Evolutionary conservation across 2,797 vertebrate species (phyloP), one percentile per base, ranked within the genome.

Genomic region (Sylvia borin): DNA sequence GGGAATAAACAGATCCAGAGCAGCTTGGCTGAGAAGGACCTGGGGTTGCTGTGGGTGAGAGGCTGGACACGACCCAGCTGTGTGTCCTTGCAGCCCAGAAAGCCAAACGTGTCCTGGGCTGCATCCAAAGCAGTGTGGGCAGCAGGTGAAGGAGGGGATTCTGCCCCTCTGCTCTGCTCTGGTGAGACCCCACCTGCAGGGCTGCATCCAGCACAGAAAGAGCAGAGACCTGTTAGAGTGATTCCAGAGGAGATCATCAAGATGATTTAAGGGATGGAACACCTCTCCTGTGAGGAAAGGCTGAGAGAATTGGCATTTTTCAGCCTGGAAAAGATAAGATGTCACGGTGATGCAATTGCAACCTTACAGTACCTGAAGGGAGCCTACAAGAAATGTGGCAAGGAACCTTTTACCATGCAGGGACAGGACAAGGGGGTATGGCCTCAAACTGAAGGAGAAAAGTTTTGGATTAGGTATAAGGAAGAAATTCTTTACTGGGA

Each of bases 141-240:
- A 77, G 48, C 64, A 70, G 55, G 11, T 0, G 16, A 48, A 42
- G 48, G 48, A 77, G 16, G 31, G 25, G 17, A 54, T 54, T 54
- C 65, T 77, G 64, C 9, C n/a, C 19, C 55, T 75, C 61, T 74
- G 43, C 36, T 29, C 70, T 43, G 21, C 32, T 0, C 70, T 19
- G 11, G 9, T 57, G n/a, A 47, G n/a, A 70, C 3, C 19, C 25
- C 31, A 40, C n/a, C 20, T 26, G 55, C 7, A 26, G 20, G 1
- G 34, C 73, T 31, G 14, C n/a, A 40, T 4, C 31, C 40, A 57
- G 34, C 25, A 62, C 5, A 5, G 21, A 6, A 34, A 42, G 24
- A 4, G 62, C 6, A 5, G 1, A 4, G 26, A 26, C 5, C 4
- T 55, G 7, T 10, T 64, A 36, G 15, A 55, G 18, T 0, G 1